Evolutionary conservation across 2,888 invertebrate species (phyloP).

Genomic region (Phragmatobia fuliginosa): DNA sequence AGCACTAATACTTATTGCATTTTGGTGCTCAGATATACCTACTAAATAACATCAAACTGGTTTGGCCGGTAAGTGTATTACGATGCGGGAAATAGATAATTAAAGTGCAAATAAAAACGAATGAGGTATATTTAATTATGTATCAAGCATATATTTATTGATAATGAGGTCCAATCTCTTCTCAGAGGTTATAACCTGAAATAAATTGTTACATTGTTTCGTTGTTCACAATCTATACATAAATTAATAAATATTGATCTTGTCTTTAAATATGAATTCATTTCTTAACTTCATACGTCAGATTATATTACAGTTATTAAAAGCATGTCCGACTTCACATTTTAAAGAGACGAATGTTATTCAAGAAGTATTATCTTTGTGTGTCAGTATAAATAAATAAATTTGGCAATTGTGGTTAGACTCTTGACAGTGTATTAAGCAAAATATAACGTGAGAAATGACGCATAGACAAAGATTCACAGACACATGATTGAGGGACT

Average conservation of each 20-base stretch:
- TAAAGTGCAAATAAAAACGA: background rate
- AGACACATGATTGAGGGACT: background rate
- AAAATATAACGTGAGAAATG: background rate
- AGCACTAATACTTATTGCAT: background rate
- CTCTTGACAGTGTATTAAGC: background rate
- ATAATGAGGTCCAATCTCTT: background rate
- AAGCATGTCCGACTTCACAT: background rate
- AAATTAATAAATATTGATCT: background rate
- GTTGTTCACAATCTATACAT: background rate
- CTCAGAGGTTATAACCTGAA: background rate
- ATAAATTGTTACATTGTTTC: background rate
- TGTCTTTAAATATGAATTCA: background rate
- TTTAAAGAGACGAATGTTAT: background rate
- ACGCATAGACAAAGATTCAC: background rate
- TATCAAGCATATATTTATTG: background rate
- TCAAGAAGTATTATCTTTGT: too few species aligned
- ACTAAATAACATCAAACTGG: background rate
- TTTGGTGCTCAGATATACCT: background rate
- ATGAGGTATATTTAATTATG: background rate
- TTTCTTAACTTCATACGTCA: background rate
- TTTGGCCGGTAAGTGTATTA: background rate
- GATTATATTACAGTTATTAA: background rate
- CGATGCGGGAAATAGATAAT: background rate
- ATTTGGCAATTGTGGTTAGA: background rate
- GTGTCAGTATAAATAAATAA: too few species aligned